A percentile compares a stretch with the other conserved stretches of the same genome.
These are phyloP conservation scores for Cydia splendana DNA, from an alignment of 1,140 invertebrate species.

Conservation along the genomic window DNA sequence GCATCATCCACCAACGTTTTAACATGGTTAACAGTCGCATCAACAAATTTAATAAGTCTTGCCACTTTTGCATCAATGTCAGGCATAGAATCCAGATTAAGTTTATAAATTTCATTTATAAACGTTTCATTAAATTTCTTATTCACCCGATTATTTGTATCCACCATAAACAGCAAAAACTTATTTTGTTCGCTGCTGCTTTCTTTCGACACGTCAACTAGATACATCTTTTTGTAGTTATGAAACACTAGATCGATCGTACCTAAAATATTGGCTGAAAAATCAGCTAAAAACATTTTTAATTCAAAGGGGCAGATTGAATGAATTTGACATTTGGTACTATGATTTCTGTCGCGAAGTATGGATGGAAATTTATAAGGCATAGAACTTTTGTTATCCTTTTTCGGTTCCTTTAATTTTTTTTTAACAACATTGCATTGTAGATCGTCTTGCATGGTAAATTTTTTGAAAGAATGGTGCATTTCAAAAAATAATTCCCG, in stretches of 20 bases:
- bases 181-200: constrained; percentile 41
- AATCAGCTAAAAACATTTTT: constrained; percentile 48
- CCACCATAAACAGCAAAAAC: constrained; percentile 43
- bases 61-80: constrained; percentile 46
- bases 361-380: neutral
- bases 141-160: constrained; percentile 37
- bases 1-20: constrained; percentile 37
- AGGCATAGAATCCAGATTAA: constrained; percentile 50
- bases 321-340: neutral
- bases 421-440: constrained; percentile 40
- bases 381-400: too few relatives aligned
- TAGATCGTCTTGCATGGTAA: constrained; percentile 49
- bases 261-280: constrained; percentile 54
- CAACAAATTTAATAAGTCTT: constrained; percentile 46
- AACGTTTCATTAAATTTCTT: constrained; percentile 46
- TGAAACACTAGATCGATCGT: constrained; percentile 50
- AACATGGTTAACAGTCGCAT: constrained; percentile 38
- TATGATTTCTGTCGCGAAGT: neutral
- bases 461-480: constrained; percentile 41
- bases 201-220: constrained; percentile 49
- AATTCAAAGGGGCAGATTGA: constrained; percentile 44
- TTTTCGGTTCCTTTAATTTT: too few relatives aligned
- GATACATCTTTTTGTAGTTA: constrained; percentile 61
- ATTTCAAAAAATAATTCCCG: constrained; percentile 47
- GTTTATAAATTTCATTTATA: constrained; percentile 42